Evolutionary conservation across 2,888 invertebrate species (phyloP).

Genomic region (Clunio marinus): DNA sequence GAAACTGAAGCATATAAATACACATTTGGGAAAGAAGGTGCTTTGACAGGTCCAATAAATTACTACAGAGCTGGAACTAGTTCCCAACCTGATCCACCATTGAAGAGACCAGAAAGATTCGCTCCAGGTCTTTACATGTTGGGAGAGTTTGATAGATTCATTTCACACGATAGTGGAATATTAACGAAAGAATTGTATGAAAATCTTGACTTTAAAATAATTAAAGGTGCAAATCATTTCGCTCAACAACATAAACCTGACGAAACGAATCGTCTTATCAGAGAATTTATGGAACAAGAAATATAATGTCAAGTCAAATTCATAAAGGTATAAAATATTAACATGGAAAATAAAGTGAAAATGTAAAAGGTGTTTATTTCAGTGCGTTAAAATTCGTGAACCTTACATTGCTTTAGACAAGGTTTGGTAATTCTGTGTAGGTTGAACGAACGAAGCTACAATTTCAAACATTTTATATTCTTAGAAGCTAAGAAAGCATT

Average conservation of each 20-base stretch:
- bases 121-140: constrained; percentile 52
- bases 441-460: too few species aligned
- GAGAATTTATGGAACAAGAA: constrained; percentile 51
- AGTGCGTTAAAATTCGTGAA: too few species aligned
- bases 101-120: constrained; percentile 46
- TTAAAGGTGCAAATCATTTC: constrained; percentile 55
- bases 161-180: constrained; percentile 47
- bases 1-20: constrained; percentile 59
- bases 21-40: constrained; percentile 55
- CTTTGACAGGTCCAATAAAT: constrained; percentile 56
- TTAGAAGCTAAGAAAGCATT: too few species aligned
- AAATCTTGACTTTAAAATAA: constrained; percentile 50
- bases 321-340: too few species aligned
- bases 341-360: too few species aligned
- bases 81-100: constrained; percentile 42
- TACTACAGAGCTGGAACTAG: constrained; percentile 57
- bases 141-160: constrained; percentile 52
- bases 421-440: too few species aligned
- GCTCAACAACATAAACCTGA: constrained; percentile 57
- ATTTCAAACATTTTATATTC: too few species aligned
- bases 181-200: constrained; percentile 51
- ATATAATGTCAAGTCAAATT: too few species aligned
- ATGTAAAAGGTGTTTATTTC: too few species aligned
- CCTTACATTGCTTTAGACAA: too few species aligned
- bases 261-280: constrained; percentile 54